Conservation (phyloP, 2,797 vertebrate genomes). For the Percopsis omiscomaycus region DNA sequence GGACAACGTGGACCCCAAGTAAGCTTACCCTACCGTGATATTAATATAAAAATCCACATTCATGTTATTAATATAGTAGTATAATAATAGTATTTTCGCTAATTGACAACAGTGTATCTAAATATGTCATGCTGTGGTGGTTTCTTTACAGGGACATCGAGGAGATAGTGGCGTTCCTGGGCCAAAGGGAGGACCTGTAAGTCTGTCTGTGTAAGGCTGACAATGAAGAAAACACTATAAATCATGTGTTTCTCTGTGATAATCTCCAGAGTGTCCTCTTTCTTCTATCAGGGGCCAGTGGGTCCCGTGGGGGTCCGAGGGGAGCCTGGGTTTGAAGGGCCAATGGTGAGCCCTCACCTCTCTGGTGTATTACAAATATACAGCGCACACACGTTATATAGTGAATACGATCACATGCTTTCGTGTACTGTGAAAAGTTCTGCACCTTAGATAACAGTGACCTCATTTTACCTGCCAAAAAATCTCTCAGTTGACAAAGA, state of each 20-base stretch:
- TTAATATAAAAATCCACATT: too few relatives aligned
- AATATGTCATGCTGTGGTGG: background rate
- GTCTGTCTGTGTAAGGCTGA: constrained; percentile 38
- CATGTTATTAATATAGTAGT: too few relatives aligned
- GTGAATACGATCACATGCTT: too few relatives aligned
- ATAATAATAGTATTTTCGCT: too few relatives aligned
- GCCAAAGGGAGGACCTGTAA: constrained; percentile 83
- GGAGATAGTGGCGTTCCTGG: constrained; percentile 78
- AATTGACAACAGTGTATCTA: background rate
- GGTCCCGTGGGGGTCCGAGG: constrained; percentile 79
- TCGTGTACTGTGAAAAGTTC: too few relatives aligned
- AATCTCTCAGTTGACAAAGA: too few relatives aligned
- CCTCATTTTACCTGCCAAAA: too few relatives aligned
- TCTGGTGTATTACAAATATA: constrained; percentile 8
- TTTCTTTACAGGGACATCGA: constrained; percentile 73
- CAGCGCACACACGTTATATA: background rate
- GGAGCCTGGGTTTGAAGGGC: constrained; percentile 81
- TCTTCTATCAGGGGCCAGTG: constrained; percentile 68
- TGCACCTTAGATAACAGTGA: too few relatives aligned
- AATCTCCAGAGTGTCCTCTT: background rate
- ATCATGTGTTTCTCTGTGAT: background rate
- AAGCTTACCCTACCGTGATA: constrained; percentile 25
- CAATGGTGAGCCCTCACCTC: constrained; percentile 75
- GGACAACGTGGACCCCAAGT: constrained; percentile 82
- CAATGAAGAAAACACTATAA: background rate